Conservation (phyloP, 1,140 invertebrate genomes). For the Danaus melanippus region DNA sequence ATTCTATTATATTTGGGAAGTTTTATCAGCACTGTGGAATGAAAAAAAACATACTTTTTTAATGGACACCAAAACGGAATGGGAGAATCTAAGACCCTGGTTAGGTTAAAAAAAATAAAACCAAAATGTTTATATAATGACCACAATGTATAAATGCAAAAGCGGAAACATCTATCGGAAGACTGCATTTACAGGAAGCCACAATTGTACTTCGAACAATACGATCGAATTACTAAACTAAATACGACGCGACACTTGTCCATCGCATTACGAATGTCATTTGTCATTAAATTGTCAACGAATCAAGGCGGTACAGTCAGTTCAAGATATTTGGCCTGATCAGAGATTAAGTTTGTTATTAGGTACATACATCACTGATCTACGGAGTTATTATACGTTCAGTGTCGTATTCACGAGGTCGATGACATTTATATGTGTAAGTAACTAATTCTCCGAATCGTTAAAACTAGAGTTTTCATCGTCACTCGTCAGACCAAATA, state of each 20-base stretch:
- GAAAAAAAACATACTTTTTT: conserved; percentile 27
- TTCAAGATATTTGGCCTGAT: conserved; percentile 67
- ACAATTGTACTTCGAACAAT: conserved; percentile 58
- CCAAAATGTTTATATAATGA: conserved; percentile 25
- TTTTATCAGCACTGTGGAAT: conserved; percentile 41
- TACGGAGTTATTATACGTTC: conserved; percentile 41
- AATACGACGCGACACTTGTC: conserved; percentile 44
- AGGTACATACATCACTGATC: conserved; percentile 51
- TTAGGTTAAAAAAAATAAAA: conserved; percentile 12
- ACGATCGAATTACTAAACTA: conserved; percentile 60
- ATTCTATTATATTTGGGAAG: conserved; percentile 29
- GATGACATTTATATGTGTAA: no score
- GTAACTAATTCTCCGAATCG: no score
- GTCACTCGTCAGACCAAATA: no score
- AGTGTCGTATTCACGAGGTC: neutral
- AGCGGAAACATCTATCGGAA: conserved; percentile 70
- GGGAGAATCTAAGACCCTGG: conserved; percentile 20
- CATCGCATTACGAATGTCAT: conserved; percentile 37
- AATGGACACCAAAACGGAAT: conserved; percentile 29
- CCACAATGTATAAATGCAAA: conserved; percentile 59
- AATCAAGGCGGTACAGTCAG: conserved; percentile 65
- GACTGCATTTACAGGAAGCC: conserved; percentile 70
- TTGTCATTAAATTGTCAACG: conserved; percentile 51
- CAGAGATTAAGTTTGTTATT: conserved; percentile 46
- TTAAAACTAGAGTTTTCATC: no score